These are phyloP conservation scores for Carassius auratus DNA, from an alignment of 2,113 vertebrate species.

Conservation along the genomic window DNA sequence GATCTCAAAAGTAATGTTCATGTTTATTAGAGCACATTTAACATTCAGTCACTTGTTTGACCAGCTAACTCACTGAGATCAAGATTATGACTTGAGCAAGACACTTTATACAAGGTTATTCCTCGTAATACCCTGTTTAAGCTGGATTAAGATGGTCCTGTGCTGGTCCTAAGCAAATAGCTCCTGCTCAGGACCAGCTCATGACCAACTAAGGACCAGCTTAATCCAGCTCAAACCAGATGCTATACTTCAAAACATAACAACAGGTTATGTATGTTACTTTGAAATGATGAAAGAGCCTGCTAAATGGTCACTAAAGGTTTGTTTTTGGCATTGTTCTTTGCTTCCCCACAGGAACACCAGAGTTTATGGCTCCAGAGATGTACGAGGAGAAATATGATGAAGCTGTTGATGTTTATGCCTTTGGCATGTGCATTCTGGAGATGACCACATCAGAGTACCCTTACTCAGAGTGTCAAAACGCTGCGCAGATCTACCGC, in stretches of 20 bases:
- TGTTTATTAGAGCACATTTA: background rate
- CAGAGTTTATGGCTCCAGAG: constrained; percentile 64
- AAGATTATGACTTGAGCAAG: background rate
- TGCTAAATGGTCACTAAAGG: background rate
- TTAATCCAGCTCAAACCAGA: too few species aligned
- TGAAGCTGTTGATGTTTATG: constrained; percentile 61
- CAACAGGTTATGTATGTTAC: background rate
- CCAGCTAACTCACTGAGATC: background rate
- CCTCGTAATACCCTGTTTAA: background rate
- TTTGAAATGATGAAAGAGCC: background rate
- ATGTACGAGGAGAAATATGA: constrained; percentile 65
- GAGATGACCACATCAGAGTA: constrained; percentile 64
- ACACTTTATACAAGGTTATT: background rate
- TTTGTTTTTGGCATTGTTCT: background rate
- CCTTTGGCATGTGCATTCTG: constrained; percentile 65
- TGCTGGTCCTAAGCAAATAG: too few species aligned
- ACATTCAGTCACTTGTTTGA: background rate
- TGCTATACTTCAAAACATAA: too few species aligned
- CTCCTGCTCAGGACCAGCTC: too few species aligned
- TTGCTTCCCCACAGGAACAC: constrained; percentile 47
- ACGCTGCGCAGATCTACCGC: constrained; percentile 63
- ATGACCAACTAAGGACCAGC: too few species aligned
- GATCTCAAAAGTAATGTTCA: background rate
- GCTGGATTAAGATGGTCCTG: too few species aligned
- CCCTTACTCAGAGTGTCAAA: constrained; percentile 61